These are phyloP conservation scores for Seriola dumerili DNA, from an alignment of 2,113 vertebrate genomes.

Conservation along the genomic window DNA sequence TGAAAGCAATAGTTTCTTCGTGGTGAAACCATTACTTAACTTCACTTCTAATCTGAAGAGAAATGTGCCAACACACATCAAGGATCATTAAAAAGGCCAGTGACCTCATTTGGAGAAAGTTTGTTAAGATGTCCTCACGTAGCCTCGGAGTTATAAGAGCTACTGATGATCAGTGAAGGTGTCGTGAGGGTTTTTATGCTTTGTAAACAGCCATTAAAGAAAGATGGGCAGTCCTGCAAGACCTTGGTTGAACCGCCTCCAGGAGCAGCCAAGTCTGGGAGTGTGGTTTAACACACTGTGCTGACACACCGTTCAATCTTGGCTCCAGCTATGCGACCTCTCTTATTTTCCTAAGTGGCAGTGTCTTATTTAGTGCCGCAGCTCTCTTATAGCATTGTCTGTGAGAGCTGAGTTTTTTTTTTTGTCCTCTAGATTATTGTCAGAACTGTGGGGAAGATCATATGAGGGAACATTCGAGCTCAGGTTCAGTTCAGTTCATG, in stretches of 20 bases:
- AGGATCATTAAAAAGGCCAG: constrained; percentile 25
- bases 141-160: background rate
- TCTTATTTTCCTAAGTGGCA: constrained; percentile 79
- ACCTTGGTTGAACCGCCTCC: constrained; percentile 46
- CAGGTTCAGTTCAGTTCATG: background rate
- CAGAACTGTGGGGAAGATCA: constrained; percentile 21
- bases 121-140: constrained; percentile 27
- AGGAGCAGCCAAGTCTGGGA: constrained; percentile 87
- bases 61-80: constrained; percentile 33
- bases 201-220: constrained; percentile 50
- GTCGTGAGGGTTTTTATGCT: constrained; percentile 38
- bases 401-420: constrained; percentile 14
- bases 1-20: background rate
- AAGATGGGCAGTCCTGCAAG: constrained; percentile 44
- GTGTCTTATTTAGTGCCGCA: constrained; percentile 70
- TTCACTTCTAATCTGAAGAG: constrained; percentile 50
- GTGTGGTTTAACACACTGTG: constrained; percentile 85
- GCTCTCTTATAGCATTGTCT: constrained; percentile 56
- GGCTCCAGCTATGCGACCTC: constrained; percentile 80
- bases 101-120: constrained; percentile 46
- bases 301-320: constrained; percentile 88
- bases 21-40: constrained; percentile 13
- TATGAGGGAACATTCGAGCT: constrained; percentile 1
- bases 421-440: constrained; percentile 52
- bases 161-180: constrained; percentile 35